Evolutionary conservation across 2,888 invertebrate genomes (phyloP).

Genomic region (Plusia festucae): DNA sequence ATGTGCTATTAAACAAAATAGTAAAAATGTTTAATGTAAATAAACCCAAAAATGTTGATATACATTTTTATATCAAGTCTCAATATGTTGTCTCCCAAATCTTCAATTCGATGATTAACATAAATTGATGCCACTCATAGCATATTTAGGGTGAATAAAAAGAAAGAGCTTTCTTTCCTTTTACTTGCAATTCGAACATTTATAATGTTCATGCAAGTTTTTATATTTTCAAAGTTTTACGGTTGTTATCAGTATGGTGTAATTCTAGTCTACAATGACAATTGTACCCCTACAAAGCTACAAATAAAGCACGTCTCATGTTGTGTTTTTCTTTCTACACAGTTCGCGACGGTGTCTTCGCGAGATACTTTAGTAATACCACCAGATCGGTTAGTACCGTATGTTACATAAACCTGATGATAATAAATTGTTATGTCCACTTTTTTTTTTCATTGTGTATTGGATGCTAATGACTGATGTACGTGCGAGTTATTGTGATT

Average conservation of each 20-base stretch:
- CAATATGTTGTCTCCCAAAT: too few species aligned
- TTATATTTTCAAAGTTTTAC: too few species aligned
- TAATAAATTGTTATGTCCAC: constrained; percentile 47
- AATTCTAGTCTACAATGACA: constrained; percentile 37
- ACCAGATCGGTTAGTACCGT: constrained; percentile 70
- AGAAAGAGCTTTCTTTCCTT: too few species aligned
- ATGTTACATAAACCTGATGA: constrained; percentile 40
- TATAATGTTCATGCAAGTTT: too few species aligned
- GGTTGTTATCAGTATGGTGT: constrained; percentile 6
- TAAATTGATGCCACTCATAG: too few species aligned
- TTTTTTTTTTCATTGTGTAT: constrained; percentile 17
- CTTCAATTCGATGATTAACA: too few species aligned
- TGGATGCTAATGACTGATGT: background rate
- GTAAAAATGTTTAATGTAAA: too few species aligned
- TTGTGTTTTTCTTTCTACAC: constrained; percentile 72
- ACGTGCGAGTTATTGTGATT: background rate
- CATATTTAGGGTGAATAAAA: too few species aligned
- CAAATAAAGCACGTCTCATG: constrained; percentile 61
- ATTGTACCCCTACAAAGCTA: constrained; percentile 34
- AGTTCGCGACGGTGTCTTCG: constrained; percentile 60
- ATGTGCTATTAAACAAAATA: too few species aligned
- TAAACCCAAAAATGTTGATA: too few species aligned
- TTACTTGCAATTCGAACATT: too few species aligned
- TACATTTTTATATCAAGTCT: too few species aligned
- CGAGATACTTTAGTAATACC: constrained; percentile 50